Base-by-base conservation (phyloP, 2,888 invertebrate species). In the Habrosyne pyritoides region DNA sequence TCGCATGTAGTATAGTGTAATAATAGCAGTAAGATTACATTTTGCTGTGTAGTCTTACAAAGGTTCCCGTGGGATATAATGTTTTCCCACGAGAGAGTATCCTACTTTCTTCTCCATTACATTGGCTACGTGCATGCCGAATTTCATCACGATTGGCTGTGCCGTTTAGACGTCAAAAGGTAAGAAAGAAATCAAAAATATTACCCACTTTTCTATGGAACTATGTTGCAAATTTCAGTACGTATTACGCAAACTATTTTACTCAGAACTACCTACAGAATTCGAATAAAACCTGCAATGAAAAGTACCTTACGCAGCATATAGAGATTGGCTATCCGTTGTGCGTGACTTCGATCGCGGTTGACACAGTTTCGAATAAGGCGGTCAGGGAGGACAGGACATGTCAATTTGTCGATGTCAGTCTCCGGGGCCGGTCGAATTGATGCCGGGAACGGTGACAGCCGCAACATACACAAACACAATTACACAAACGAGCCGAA, bases 331-430 rank as follows among this genome's bases (percentile, higher is more conserved):
- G 18, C 30, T 18, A 48, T 26, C 28, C 59, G 56, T 60, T 59
- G 59, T 64, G 66, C 61, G 60, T 61, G 63, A 62, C 60, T 54
- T 69, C 47, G 51, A 26, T 55, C 36, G 47, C 24, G 7, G 59
- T 62, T 67, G 61, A 68, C 63, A 63, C 59, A 61, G 59, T 65
- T 65, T 60, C 54, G 59, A 62, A 59, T 63, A 68, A 54, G 69
- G 60, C 59, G 59, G 58, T 66, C 53, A 59, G 65, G 67, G 66
- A 58, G 74, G 73, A 66, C 71, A 71, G 77, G 78, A 81, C 75
- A 77, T 76, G 83, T 81, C 84, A 86, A 85, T 84, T 84, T 84
- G 83, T 85, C 69, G 72, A 57, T 65, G 79, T 83, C 79, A 79
- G 59, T 63, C 67, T 62, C 60, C 57, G 33, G 55, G 57, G 51